These are phyloP conservation scores for Hippolais icterina DNA, from an alignment of 2,113 vertebrate species.

Conservation along the genomic window DNA sequence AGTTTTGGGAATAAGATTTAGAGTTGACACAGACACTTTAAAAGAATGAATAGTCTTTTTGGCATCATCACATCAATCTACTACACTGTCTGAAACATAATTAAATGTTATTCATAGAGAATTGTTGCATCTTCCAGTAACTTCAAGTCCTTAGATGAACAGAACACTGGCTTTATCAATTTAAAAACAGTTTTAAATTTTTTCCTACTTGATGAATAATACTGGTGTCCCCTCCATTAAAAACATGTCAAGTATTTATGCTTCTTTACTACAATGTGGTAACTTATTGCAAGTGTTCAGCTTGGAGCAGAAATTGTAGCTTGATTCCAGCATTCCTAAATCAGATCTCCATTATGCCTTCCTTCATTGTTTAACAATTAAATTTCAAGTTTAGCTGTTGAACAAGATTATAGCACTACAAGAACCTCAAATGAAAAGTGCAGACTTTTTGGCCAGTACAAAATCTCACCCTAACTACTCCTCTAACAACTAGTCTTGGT, in stretches of 20 bases:
- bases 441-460: background rate
- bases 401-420: background rate
- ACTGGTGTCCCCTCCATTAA: background rate
- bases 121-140: background rate
- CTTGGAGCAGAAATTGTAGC: background rate
- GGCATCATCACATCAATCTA: background rate
- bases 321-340: background rate
- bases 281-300: background rate
- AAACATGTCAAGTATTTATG: background rate
- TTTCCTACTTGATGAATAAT: background rate
- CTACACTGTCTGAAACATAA: background rate
- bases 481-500: background rate
- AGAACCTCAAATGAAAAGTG: background rate
- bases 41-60: background rate
- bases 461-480: background rate
- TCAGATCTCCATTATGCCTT: background rate
- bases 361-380: background rate
- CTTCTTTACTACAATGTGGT: background rate
- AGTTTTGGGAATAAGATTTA: background rate
- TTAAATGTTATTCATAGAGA: background rate
- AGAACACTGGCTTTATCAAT: background rate
- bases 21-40: background rate
- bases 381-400: background rate
- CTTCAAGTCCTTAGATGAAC: background rate
- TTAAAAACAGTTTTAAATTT: background rate